Base-by-base conservation (phyloP, 2,797 vertebrate genomes). In the Eulemur rubriventer region DNA sequence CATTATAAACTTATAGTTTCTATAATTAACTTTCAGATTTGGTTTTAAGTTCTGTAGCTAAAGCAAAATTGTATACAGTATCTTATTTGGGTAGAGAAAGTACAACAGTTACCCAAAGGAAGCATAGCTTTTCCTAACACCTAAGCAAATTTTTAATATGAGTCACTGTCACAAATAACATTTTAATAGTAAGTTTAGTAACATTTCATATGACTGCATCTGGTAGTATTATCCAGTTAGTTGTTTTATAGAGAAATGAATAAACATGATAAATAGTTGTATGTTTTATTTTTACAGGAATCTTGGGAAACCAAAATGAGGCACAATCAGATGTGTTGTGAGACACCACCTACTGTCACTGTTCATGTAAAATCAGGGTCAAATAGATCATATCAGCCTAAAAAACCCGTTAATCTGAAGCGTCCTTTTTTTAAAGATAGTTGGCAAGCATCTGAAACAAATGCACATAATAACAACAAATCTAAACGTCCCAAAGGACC, bases 321-420 rank as follows among this genome's bases (percentile, higher is more conserved):
- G 97, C 98, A 98, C 90, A 98, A 97, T 87, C 98, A 98, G 95
- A 96, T 97, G 83, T 98, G 97, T 98, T 98, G 98, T 91, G 98
- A 98, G 96, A 99, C 99, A 84, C 99, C 99, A 89, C 98, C 99
- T 87, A 98, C 98, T 55, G 97, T 99, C 61, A 99, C 99, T 30
- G 98, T 99, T 79, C 98, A 97, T 70, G 97, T 99, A 93, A 99
- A 99, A 97, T 98, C 98, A 7, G 98, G 96, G 63, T 98, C 97
- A 38, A 98, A 98, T 78, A 98, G 98, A 96, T 97, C 98, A 16
- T 96, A 99, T 33, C 99, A 99, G 46, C 91, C 98, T 96, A 99
- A 98, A 97, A 98, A 98, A 30, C 67, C 97, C 0, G 93, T 98
- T 79, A 98, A 97, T 80, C 97, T 99, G 72, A 99, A 99, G 96